Evolutionary conservation across 2,113 vertebrate species (phyloP).

Genomic region (Papio anubis): DNA sequence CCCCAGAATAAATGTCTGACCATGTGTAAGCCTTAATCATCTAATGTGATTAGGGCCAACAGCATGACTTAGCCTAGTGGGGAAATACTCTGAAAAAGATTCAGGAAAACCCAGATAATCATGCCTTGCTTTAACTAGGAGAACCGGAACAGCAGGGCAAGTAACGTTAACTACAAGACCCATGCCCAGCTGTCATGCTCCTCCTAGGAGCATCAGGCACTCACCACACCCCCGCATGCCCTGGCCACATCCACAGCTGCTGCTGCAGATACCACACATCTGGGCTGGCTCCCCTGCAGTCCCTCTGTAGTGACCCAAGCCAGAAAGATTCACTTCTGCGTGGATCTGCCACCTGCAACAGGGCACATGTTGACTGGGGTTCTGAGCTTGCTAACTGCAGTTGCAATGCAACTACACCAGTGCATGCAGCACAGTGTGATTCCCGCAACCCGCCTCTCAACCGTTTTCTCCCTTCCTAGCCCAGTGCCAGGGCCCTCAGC

Average conservation of each 20-base stretch:
- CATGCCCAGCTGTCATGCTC: not conserved
- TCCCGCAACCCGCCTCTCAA: too few relatives aligned
- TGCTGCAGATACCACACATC: not conserved
- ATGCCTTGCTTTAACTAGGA: not conserved
- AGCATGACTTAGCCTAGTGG: not conserved
- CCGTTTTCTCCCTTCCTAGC: not conserved
- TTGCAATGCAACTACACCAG: too few relatives aligned
- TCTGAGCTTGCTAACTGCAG: not conserved
- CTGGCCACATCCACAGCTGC: not conserved
- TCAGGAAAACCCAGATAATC: not conserved
- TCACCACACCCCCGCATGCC: fast-evolving
- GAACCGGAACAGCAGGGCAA: not conserved
- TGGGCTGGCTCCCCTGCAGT: too few relatives aligned
- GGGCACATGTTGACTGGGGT: not conserved
- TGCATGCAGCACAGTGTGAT: not conserved
- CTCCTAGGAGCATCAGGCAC: not conserved
- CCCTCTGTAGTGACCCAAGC: too few relatives aligned
- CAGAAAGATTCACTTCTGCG: not conserved
- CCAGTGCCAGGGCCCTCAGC: not conserved
- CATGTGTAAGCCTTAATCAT: not conserved
- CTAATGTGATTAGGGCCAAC: not conserved
- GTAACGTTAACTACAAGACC: not conserved
- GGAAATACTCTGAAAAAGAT: not conserved
- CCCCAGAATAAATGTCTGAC: not conserved
- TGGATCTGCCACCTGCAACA: not conserved